Base-by-base conservation (phyloP, 2,888 invertebrate genomes). In the Elysia crispata region DNA sequence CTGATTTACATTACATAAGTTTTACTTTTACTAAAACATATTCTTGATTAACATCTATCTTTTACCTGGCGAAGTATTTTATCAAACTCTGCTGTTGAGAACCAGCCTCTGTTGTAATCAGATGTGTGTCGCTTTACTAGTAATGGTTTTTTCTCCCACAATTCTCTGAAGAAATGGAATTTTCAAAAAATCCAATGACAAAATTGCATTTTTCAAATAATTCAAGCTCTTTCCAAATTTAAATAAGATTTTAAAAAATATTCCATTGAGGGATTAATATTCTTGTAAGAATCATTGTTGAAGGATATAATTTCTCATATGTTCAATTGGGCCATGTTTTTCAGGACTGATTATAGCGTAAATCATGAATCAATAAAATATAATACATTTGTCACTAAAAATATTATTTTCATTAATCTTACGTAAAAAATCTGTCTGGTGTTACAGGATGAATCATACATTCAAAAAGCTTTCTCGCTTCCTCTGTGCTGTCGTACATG, bases 71-170 rank as follows among this genome's bases (percentile, higher is more conserved):
- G 84, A 1, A 98, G 92, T 93, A 98, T 95, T 77, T 94, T 92
- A 91, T 98, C 97, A 74, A 98, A 94, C 83, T 94, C 93, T 25
- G 94, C 93, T 18, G 96, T 95, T 6, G 96, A 95, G 85, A 98
- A 94, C 33, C 98, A 92, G 33, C 92, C 91, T 81, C 95, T 93
- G 89, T 92, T 91, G 77, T 96, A 97, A 20, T 94, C 93, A 28
- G 95, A 94, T 76, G 94, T 93, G 83, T 91, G 89, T 64, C 93
- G 87, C 76, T 91, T 91, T 64, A 98, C 94, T 80, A 95, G 94
- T 31, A 97, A 91, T 0, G 96, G 96, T 84, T 94, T 94, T 84
- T 94, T 95, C 91, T 98, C 97, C 97, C 97, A 98, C 31, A 91
- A 80, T 76, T 91, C 91, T 75, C 91, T 91, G 31, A 31, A 57